These are phyloP conservation scores for Corydoras sp. DNA, from an alignment of 2,113 vertebrate species.

Conservation along the genomic window DNA sequence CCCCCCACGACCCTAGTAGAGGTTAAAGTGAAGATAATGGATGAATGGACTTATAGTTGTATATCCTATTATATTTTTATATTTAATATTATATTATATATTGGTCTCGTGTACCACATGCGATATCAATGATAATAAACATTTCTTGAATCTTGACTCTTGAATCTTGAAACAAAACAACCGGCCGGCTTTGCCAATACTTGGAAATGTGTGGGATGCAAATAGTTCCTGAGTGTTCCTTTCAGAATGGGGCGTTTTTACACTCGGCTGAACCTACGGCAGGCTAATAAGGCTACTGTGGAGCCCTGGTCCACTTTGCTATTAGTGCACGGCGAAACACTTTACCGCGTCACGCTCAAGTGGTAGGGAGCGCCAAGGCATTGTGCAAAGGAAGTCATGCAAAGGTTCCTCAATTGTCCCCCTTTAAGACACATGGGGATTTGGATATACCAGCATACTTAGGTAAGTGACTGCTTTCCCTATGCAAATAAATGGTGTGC, in stretches of 20 bases:
- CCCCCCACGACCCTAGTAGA: no score
- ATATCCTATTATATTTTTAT: no score
- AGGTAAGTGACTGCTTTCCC: slow-evolving; percentile 16
- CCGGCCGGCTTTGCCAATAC: background rate
- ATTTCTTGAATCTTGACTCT: no score
- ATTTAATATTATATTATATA: no score
- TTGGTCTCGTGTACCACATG: no score
- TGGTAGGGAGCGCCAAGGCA: background rate
- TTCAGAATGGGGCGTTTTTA: background rate
- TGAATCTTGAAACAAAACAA: no score
- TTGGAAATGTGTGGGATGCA: slow-evolving; percentile 28
- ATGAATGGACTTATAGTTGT: no score
- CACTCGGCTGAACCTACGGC: background rate
- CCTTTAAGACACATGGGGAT: slow-evolving; percentile 15
- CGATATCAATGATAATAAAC: no score
- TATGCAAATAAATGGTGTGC: slow-evolving; percentile 21
- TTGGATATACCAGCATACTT: slow-evolving; percentile 3
- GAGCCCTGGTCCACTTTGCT: background rate
- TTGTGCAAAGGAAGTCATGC: slow-evolving; percentile 5
- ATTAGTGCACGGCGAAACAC: background rate
- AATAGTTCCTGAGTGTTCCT: background rate
- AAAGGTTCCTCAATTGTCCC: slow-evolving; percentile 1
- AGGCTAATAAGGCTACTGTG: background rate
- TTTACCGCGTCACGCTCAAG: slow-evolving; percentile 6
- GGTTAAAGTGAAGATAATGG: no score